Evolutionary conservation across 2,797 vertebrate species (phyloP).

Genomic region (Gastrophryne carolinensis): DNA sequence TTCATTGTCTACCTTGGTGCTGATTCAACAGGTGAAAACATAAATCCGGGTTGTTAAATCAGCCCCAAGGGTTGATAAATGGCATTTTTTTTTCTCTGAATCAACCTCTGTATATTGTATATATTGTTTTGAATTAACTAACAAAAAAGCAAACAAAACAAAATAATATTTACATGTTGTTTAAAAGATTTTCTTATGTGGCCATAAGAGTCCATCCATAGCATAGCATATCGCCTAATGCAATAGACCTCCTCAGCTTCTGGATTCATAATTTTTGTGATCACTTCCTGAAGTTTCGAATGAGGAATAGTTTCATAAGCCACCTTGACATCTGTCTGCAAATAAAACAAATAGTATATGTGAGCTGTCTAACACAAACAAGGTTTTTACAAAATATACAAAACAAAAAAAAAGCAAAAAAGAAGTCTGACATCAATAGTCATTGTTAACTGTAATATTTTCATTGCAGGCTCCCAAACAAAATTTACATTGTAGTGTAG

Average conservation of each 20-base stretch:
- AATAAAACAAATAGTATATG: neutral
- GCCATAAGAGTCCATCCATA: slow-evolving; percentile 72
- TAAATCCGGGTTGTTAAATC: too few species aligned
- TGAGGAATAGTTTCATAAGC: slow-evolving; percentile 90
- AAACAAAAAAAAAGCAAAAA: neutral
- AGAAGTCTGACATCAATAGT: too few species aligned
- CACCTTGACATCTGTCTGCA: slow-evolving; percentile 83
- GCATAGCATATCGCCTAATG: slow-evolving; percentile 75
- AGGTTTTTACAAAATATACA: neutral
- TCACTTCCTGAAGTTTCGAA: slow-evolving; percentile 79
- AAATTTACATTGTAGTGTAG: too few species aligned
- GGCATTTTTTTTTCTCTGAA: too few species aligned
- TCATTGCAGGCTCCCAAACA: too few species aligned
- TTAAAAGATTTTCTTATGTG: slow-evolving; percentile 74
- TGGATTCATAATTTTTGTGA: slow-evolving; percentile 69
- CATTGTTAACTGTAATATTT: too few species aligned
- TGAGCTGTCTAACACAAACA: neutral
- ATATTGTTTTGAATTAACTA: too few species aligned
- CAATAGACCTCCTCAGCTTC: slow-evolving; percentile 69
- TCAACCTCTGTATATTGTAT: too few species aligned
- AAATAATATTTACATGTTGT: slow-evolving; percentile 64
- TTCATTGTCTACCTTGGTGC: too few species aligned
- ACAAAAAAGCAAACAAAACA: neutral
- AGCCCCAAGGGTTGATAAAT: too few species aligned
- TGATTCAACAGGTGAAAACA: too few species aligned